Evolutionary conservation across 2,113 vertebrate species (phyloP), one percentile per base, ranked within the genome.

Genomic region (Australoheros scitulus): DNA sequence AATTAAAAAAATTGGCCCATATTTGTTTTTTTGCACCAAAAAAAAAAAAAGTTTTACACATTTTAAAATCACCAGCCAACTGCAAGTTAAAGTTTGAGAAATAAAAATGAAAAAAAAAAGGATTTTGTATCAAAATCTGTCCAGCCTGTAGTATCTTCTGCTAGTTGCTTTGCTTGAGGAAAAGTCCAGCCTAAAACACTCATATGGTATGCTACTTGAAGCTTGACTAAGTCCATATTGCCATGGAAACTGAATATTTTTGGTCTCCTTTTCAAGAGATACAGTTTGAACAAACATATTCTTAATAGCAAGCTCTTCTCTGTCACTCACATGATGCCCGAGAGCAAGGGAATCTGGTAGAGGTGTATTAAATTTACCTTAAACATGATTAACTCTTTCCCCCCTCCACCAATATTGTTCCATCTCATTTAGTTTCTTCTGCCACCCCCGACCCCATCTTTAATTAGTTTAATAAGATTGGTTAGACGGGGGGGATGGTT

Each of bases 381-480:
- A 86, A 93, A 93, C 79, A 15, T 87, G 92, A 94, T 94, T 94
- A 89, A 87, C 68, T 72, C 68, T 72, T 72, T 55, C 47, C 68
- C 68, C 32, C 68, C 1, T 72, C 47, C 68, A 55, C 68, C 68
- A 9, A 1, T 72, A 55, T 72, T 55, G 52, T 72, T 72, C 47
- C 26, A 55, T 72, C 68, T 55, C 68, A 72, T 72, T 72, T 72
- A 34, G 68, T 72, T 72, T 72, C 68, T 72, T 55, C 68, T 55
- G 26, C 68, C 47, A 72, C 47, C 68, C 47, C 26, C 47, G 18
- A 72, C 68, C 68, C 47, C 68, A 72, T 72, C 68, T 72, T 52
- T 93, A 93, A 95, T 95, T 95, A 94, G 91, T 88, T 90, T 95
- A 95, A 94, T 94, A 94, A 88, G 93, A 94, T 92, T 91, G 77